Percentiles rank a stretch among this genome's conserved stretches.
These are phyloP conservation scores for Amphiprion percula DNA, from an alignment of 2,113 vertebrate species.

Conservation along the genomic window DNA sequence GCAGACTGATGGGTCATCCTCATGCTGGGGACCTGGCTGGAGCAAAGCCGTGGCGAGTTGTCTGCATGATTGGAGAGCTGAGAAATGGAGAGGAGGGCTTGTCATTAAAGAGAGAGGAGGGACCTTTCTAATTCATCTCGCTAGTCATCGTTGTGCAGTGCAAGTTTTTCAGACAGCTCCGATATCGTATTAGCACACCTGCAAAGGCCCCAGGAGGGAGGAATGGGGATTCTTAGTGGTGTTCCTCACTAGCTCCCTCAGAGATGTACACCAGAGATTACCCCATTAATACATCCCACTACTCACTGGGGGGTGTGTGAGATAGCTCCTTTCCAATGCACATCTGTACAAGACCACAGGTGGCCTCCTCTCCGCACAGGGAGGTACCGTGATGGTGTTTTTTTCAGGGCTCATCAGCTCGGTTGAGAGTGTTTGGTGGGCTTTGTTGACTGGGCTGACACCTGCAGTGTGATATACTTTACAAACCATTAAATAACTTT, in stretches of 20 bases:
- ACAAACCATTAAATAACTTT: conserved; percentile 18
- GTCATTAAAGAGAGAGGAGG: conserved; percentile 69
- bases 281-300: conserved; percentile 90
- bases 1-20: conserved; percentile 82
- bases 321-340: conserved; percentile 71
- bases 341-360: conserved; percentile 76
- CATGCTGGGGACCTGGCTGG: conserved; percentile 77
- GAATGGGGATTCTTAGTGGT: conserved; percentile 71
- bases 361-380: conserved; percentile 51
- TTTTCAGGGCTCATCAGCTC: conserved; percentile 41
- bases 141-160: conserved; percentile 30
- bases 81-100: conserved; percentile 60
- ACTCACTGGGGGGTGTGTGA: conserved; percentile 63
- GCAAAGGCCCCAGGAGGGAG: conserved; percentile 80
- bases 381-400: conserved; percentile 55
- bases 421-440: conserved; percentile 35
- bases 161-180: conserved; percentile 69
- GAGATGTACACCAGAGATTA: conserved; percentile 84
- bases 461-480: conserved; percentile 2
- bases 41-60: conserved; percentile 64
- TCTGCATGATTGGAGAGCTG: conserved; percentile 74
- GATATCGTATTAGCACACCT: conserved; percentile 82
- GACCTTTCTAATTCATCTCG: conserved; percentile 63
- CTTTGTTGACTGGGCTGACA: not conserved
- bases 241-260: conserved; percentile 77